These are phyloP conservation scores for Halesus radiatus DNA, from an alignment of 1,140 invertebrate genomes.

Conservation along the genomic window DNA sequence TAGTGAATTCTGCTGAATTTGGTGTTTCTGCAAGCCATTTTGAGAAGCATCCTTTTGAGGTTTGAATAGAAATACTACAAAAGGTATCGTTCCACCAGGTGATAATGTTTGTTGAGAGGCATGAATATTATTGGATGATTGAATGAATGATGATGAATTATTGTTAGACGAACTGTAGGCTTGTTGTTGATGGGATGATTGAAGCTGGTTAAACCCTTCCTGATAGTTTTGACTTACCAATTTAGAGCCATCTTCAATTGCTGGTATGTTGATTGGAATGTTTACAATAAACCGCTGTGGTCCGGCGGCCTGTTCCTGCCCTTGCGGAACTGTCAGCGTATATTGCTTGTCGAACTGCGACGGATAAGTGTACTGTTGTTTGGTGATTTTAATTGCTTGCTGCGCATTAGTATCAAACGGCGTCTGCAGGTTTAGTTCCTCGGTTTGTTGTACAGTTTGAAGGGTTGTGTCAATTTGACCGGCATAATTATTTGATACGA, in stretches of 20 bases:
- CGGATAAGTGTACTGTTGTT: slow-evolving; percentile 56
- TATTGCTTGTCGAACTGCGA: slow-evolving; percentile 51
- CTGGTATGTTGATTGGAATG: slow-evolving; percentile 52
- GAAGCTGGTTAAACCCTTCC: slow-evolving; percentile 16
- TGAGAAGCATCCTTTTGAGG: slow-evolving; percentile 38
- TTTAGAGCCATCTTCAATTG: slow-evolving; percentile 45
- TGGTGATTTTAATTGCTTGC: slow-evolving; percentile 53
- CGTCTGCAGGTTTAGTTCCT: slow-evolving; percentile 28
- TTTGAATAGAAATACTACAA: slow-evolving; percentile 49
- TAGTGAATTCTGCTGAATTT: neutral
- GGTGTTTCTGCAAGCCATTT: neutral
- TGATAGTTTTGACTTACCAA: slow-evolving; percentile 49
- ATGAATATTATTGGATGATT: slow-evolving; percentile 16
- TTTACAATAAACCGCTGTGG: slow-evolving; percentile 40
- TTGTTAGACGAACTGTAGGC: slow-evolving; percentile 3
- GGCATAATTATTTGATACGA: slow-evolving; percentile 24
- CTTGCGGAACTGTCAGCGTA: slow-evolving; percentile 44
- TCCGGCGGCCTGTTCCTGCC: neutral
- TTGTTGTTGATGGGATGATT: slow-evolving; percentile 33
- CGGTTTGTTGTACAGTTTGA: slow-evolving; percentile 2
- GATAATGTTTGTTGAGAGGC: neutral
- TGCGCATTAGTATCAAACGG: slow-evolving; percentile 38
- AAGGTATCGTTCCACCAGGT: slow-evolving; percentile 26
- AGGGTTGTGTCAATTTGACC: neutral
- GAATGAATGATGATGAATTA: slow-evolving; percentile 2